Evolutionary conservation across 2,797 vertebrate species (phyloP).

Genomic region (Pangasius sanitwongsei): DNA sequence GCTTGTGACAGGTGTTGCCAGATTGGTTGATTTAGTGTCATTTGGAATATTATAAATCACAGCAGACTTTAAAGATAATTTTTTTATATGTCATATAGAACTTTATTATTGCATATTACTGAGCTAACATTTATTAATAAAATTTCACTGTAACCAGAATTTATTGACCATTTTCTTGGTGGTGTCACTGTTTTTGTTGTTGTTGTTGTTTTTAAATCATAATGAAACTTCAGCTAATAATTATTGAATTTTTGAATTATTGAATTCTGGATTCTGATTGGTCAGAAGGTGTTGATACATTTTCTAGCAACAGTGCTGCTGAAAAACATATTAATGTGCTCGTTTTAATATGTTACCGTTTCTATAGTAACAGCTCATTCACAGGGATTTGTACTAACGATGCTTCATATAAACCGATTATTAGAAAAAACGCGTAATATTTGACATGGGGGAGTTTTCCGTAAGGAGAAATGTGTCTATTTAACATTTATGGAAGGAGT

Average conservation of each 20-base stretch:
- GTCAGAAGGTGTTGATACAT: not conserved
- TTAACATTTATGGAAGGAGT: not conserved
- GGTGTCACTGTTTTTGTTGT: not conserved
- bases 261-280: not conserved
- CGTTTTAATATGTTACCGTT: not conserved
- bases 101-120: not conserved
- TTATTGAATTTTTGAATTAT: not conserved
- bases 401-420: not conserved
- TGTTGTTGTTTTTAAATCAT: not conserved
- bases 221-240: not conserved
- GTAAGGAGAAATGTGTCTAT: not conserved
- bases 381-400: not conserved
- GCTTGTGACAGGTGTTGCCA: not conserved
- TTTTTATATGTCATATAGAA: not conserved
- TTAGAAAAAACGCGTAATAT: not conserved
- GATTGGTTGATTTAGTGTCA: not conserved
- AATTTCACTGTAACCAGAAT: not conserved
- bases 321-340: not conserved
- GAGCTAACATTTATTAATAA: not conserved
- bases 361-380: not conserved
- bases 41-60: not conserved
- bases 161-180: not conserved
- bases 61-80: not conserved
- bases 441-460: not conserved
- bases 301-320: not conserved